These are phyloP conservation scores for Notolepis coatsorum DNA, from an alignment of 2,797 vertebrate genomes.

Conservation along the genomic window DNA sequence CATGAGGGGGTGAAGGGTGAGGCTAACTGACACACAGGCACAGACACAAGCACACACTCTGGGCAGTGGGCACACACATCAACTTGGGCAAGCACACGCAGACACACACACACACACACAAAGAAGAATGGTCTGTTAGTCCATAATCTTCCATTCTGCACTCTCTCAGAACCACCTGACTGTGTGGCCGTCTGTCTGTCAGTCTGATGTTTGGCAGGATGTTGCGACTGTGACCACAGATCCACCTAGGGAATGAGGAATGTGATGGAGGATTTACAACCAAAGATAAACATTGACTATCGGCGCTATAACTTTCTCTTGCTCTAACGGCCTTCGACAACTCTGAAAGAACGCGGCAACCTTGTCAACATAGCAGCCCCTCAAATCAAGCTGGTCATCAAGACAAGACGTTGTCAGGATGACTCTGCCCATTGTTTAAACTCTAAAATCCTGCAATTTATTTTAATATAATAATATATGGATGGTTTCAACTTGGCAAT, in stretches of 20 bases:
- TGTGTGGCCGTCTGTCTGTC: constrained; percentile 4
- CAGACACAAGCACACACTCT: constrained; percentile 7
- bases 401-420: not conserved
- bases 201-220: constrained; percentile 12
- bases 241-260: not conserved
- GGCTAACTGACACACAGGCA: constrained; percentile 2
- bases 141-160: not conserved
- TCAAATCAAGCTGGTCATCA: constrained; percentile 1
- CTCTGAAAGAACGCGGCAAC: not conserved
- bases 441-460: no score
- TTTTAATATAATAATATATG: no score
- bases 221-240: constrained; percentile 5
- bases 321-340: not conserved
- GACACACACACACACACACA: constrained; percentile 2
- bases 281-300: constrained; percentile 17
- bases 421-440: no score
- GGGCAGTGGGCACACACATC: not conserved
- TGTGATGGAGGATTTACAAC: constrained; percentile 15
- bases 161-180: not conserved
- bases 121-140: not conserved
- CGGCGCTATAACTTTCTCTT: constrained; percentile 6
- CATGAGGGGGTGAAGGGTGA: not conserved
- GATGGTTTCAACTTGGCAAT: no score
- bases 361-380: not conserved
- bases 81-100: not conserved